Evolutionary conservation across 2,113 vertebrate genomes (phyloP), one percentile per base, ranked within the genome.

Genomic region (Dryoscopus gambensis): DNA sequence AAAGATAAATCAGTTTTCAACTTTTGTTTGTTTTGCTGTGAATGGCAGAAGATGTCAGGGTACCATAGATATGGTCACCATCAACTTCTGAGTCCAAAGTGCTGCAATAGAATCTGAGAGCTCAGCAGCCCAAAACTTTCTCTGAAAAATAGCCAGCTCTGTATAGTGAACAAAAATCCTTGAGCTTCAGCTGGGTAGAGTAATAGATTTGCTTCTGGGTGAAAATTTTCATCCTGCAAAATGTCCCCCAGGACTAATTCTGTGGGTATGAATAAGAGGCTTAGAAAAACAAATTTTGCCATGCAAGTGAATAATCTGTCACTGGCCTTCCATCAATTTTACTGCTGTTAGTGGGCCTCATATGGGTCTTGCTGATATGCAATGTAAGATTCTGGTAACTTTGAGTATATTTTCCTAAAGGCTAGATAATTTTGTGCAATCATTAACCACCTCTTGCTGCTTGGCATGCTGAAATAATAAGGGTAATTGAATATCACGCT

Each of bases 391-490:
- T 77, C 68, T 23, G 5, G 57, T 62, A 83, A 86, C 13, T 86
- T 15, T 56, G 47, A 94, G 42, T 11, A 28, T 22, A 56, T 55
- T 73, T 76, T 89, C 55, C 84, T 64, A 18, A 78, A 83, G 47
- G 15, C n/a, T 90, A n/a, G 13, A 49, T 77, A 84, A 93, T 81
- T 86, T 75, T 35, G 46, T 89, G 82, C 79, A 69, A 40, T 90
- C 84, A 84, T 96, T 94, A 95, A 79, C 77, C 70, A 87, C 50
- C 85, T 88, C 83, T 90, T 84, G 60, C 85, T 90, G 64, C 85
- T 91, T 80, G 56, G 60, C 80, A 74, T 30, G n/a, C 71, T 86
- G 73, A 84, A 95, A 84, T 92, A 95, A 92, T 94, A 90, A 84
- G 79, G 71, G 22, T 92, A 97, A 96, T 93, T 93, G 79, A 92